Evolutionary conservation across 2,113 vertebrate species (phyloP).

Genomic region (Salvelinus fontinalis): DNA sequence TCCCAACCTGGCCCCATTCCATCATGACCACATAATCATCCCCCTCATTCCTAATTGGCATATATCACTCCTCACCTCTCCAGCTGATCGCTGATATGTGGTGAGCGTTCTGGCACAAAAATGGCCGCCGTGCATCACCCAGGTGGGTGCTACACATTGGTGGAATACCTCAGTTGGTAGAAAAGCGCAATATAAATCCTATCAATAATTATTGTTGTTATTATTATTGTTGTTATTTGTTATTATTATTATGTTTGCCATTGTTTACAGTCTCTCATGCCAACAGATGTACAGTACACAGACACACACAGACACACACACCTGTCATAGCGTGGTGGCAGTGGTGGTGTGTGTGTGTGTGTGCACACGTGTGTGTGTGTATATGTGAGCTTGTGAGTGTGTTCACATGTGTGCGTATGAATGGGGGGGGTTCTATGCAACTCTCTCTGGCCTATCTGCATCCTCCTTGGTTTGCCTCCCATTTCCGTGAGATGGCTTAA

Average conservation of each 20-base stretch:
- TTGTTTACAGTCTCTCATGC: neutral
- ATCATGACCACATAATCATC: too few relatives aligned
- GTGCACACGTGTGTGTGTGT: neutral
- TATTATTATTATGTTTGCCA: neutral
- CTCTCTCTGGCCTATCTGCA: conserved; percentile 79
- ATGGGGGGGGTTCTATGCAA: conserved; percentile 75
- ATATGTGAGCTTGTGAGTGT: conserved; percentile 23
- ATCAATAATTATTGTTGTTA: neutral
- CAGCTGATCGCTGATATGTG: too few relatives aligned
- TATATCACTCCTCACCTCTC: too few relatives aligned
- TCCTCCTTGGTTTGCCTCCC: conserved; percentile 82
- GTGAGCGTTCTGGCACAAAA: too few relatives aligned
- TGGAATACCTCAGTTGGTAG: too few relatives aligned
- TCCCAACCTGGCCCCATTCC: too few relatives aligned
- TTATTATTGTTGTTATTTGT: neutral
- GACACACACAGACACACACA: too few relatives aligned
- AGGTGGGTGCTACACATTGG: too few relatives aligned
- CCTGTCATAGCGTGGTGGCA: neutral
- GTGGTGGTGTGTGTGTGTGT: neutral
- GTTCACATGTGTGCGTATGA: neutral
- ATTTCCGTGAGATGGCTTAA: conserved; percentile 85
- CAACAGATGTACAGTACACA: too few relatives aligned
- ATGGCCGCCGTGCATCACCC: too few relatives aligned
- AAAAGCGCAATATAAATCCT: neutral
- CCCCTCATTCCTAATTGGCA: too few relatives aligned